Conservation (phyloP, 2,797 vertebrate genomes). For the Pangasius mekongensis region DNA sequence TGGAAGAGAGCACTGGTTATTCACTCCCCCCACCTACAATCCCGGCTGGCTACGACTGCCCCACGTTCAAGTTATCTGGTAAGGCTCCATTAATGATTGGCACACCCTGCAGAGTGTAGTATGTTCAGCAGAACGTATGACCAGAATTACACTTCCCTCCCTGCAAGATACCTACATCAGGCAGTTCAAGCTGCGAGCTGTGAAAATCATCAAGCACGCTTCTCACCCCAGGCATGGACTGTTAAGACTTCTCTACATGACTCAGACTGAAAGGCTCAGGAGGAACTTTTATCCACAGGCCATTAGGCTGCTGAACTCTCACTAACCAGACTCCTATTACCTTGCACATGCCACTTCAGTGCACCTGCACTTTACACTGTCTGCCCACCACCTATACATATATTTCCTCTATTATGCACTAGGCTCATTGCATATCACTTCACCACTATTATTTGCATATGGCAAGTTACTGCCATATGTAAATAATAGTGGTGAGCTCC, state of each 20-base stretch:
- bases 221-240: background rate
- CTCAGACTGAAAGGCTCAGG: background rate
- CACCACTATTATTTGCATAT: no score
- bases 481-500: no score
- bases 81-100: background rate
- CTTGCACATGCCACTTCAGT: background rate
- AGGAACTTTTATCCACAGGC: background rate
- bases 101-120: background rate
- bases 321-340: background rate
- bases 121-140: background rate
- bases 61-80: background rate
- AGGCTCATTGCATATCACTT: no score
- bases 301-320: no score
- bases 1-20: no score
- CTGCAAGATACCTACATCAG: background rate
- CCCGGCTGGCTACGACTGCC: no score
- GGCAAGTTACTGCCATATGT: no score
- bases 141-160: no score
- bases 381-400: no score
- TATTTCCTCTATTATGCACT: no score
- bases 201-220: background rate
- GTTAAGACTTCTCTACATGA: background rate
- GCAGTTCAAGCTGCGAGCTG: background rate
- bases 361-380: background rate
- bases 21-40: no score